phyloP scores from a whole-genome alignment of 53 echinoderm and acorn worm species.

The Actinopyga echinites region DNA sequence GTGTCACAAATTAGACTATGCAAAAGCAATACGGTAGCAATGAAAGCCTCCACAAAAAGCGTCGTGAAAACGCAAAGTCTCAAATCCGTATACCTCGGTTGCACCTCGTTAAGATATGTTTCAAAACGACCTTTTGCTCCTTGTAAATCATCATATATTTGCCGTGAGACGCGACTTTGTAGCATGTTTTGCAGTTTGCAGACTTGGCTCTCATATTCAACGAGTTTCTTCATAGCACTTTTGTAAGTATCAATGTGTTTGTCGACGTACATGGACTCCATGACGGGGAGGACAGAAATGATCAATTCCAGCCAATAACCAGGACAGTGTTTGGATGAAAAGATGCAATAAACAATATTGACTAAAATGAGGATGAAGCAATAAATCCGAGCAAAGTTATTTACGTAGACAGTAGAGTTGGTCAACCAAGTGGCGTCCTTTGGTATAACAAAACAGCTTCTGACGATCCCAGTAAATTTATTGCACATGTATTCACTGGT shows the following conservation, averaged over 20 bases:
- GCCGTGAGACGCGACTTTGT: not conserved
- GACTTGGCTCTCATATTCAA: slow-evolving; percentile 8
- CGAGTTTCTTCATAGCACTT: slow-evolving; percentile 39
- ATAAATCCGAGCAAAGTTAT: slow-evolving; percentile 51
- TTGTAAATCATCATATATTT: slow-evolving; percentile 1
- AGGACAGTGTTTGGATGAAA: slow-evolving; percentile 45
- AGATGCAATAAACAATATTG: slow-evolving; percentile 45
- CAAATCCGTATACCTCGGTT: slow-evolving; percentile 58
- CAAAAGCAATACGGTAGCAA: not conserved
- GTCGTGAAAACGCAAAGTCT: slow-evolving; percentile 62
- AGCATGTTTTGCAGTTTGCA: not conserved
- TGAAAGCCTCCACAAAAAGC: slow-evolving; percentile 26
- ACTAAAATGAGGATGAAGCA: slow-evolving; percentile 36
- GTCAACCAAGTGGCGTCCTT: slow-evolving; percentile 66
- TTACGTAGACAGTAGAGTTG: slow-evolving; percentile 60
- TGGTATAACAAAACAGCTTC: slow-evolving; percentile 15
- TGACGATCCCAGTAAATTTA: not conserved
- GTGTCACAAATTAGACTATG: not conserved
- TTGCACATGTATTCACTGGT: slow-evolving; percentile 24
- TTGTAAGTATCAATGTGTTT: slow-evolving; percentile 45
- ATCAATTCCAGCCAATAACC: slow-evolving; percentile 45
- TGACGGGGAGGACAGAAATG: slow-evolving; percentile 56
- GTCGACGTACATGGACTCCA: slow-evolving; percentile 59
- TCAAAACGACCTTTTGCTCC: not conserved
- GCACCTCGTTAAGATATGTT: not conserved